A percentile compares a stretch with the other conserved stretches of the same genome.
phyloP scores from a whole-genome alignment of 2,113 vertebrate species.

The Prochilodus magdalenae region DNA sequence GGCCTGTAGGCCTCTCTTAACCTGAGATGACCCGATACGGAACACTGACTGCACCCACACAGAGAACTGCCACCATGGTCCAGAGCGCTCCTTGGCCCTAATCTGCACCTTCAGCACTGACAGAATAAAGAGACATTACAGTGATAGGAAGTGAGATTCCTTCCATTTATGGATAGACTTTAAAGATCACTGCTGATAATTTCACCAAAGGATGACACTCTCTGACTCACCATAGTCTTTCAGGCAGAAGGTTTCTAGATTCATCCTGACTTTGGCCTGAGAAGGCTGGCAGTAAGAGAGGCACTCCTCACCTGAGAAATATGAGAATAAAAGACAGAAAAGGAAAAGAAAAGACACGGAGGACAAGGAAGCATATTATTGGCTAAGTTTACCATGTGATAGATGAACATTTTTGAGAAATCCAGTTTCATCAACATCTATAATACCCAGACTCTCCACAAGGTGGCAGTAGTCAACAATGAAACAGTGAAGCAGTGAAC shows the following conservation, averaged over 20 bases:
- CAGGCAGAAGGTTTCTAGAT: constrained; percentile 84
- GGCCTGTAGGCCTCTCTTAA: constrained; percentile 77
- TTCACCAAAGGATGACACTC: background rate
- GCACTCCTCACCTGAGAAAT: constrained; percentile 81
- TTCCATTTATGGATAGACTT: background rate
- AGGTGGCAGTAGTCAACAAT: constrained; percentile 40
- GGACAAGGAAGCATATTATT: background rate
- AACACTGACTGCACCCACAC: constrained; percentile 81
- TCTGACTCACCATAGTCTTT: constrained; percentile 84
- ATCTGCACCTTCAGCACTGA: constrained; percentile 85
- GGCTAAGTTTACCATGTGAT: background rate
- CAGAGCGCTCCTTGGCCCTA: constrained; percentile 76
- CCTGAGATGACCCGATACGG: constrained; percentile 71
- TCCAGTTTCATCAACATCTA: background rate
- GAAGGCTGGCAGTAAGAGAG: constrained; percentile 83
- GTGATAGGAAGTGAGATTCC: background rate
- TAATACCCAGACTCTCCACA: constrained; percentile 24
- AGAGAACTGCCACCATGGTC: constrained; percentile 85
- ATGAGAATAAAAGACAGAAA: constrained; percentile 12
- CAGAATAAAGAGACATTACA: constrained; percentile 19
- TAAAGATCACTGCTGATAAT: background rate
- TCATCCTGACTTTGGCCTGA: constrained; percentile 84
- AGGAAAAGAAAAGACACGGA: constrained; percentile 3
- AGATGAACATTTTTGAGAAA: background rate
- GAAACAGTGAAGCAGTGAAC: too few relatives aligned